phyloP scores from a whole-genome alignment of 1,140 invertebrate species.

The Trichonephila inaurata region DNA sequence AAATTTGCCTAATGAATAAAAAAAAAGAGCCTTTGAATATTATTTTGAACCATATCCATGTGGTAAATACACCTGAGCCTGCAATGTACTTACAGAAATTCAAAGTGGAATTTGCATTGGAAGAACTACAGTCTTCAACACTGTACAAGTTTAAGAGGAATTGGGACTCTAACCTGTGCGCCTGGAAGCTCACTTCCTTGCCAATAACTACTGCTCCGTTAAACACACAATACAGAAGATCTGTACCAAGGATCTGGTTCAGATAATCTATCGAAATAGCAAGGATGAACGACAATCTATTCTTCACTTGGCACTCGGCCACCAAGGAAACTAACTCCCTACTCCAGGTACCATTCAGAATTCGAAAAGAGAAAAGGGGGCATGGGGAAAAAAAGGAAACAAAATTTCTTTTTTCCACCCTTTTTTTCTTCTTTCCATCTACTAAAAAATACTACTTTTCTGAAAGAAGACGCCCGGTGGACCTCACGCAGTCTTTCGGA shows the following conservation, averaged over 20 bases:
- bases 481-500: constrained; percentile 50
- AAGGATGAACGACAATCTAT: background rate
- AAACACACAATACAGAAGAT: too few species aligned
- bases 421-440: background rate
- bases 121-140: too few species aligned
- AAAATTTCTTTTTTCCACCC: background rate
- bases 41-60: too few species aligned
- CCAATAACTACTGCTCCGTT: too few species aligned
- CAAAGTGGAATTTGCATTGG: too few species aligned
- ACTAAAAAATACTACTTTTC: constrained; percentile 3
- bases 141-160: too few species aligned
- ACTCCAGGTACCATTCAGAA: constrained; percentile 8
- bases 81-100: too few species aligned
- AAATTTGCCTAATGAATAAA: too few species aligned
- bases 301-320: constrained; percentile 13
- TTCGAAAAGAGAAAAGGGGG: background rate
- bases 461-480: constrained; percentile 2
- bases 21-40: too few species aligned
- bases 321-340: constrained; percentile 19
- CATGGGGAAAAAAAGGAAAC: background rate
- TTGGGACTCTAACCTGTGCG: too few species aligned
- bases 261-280: constrained; percentile 8
- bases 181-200: too few species aligned
- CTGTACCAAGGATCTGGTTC: background rate
- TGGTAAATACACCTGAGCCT: too few species aligned